These are phyloP conservation scores for Mesorhabditis spiculigera DNA, from an alignment of 2,888 invertebrate species.

Conservation along the genomic window DNA sequence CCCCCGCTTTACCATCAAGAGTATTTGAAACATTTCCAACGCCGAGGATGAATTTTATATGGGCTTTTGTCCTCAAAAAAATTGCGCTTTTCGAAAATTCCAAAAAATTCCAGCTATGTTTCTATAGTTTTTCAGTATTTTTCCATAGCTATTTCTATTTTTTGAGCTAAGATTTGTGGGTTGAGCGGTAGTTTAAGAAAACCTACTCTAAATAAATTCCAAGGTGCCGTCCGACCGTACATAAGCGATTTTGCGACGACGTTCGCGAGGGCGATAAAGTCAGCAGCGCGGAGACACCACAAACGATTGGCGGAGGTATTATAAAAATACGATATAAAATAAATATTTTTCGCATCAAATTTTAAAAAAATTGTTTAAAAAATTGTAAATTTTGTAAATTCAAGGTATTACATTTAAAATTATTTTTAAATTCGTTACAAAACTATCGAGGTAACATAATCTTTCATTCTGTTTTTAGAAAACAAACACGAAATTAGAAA, in stretches of 20 bases:
- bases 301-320: not conserved
- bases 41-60: too few species aligned
- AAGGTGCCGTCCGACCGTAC: not conserved
- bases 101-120: not conserved
- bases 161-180: too few species aligned
- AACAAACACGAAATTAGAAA: too few species aligned
- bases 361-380: too few species aligned
- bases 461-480: too few species aligned
- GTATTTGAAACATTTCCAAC: too few species aligned
- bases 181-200: too few species aligned
- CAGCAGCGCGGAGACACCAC: not conserved
- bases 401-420: too few species aligned
- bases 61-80: not conserved
- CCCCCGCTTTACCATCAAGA: too few species aligned
- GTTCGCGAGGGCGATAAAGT: not conserved
- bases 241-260: slow-evolving; percentile 3
- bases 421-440: too few species aligned
- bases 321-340: not conserved
- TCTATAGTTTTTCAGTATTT: not conserved
- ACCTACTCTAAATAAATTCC: not conserved
- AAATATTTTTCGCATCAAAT: not conserved
- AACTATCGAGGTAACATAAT: too few species aligned
- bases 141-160: not conserved
- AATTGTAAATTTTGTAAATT: too few species aligned
- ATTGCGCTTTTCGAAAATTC: not conserved